A percentile compares a stretch with the other conserved stretches of the same genome.
phyloP scores from a whole-genome alignment of 1,140 invertebrate genomes.

The Drosophila bocki region DNA sequence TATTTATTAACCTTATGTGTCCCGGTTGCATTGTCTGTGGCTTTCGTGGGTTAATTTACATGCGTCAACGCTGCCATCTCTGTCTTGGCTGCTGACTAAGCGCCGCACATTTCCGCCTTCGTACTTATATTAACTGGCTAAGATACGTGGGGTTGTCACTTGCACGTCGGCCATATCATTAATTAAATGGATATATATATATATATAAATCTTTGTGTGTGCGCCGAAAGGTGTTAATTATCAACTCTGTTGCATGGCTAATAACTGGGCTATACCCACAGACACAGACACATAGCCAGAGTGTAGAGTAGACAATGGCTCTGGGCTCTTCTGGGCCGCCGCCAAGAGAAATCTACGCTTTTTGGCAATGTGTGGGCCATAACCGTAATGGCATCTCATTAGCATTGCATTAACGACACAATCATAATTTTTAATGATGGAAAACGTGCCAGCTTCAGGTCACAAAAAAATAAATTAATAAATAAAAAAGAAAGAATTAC shows the following conservation, averaged over 20 bases:
- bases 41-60: conserved; percentile 64
- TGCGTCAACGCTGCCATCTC: conserved; percentile 60
- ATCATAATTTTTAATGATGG: conserved; percentile 75
- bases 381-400: conserved; percentile 66
- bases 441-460: conserved; percentile 66
- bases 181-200: conserved; percentile 55
- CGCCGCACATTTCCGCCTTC: conserved; percentile 71
- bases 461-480: conserved; percentile 39
- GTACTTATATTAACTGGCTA: conserved; percentile 33
- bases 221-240: conserved; percentile 67
- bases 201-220: conserved; percentile 11
- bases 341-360: conserved; percentile 54
- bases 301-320: conserved; percentile 25
- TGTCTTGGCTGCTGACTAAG: conserved; percentile 57
- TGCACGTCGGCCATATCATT: conserved; percentile 57
- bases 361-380: conserved; percentile 73
- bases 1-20: conserved; percentile 64
- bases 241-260: conserved; percentile 56
- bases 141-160: conserved; percentile 57
- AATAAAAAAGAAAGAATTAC: conserved; percentile 2
- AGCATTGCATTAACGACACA: conserved; percentile 69
- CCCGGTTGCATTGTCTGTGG: conserved; percentile 45
- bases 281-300: conserved; percentile 23
- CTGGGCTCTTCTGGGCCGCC: conserved; percentile 10
- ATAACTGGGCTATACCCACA: conserved; percentile 72